Conservation (phyloP, 2,113 vertebrate genomes). For the Cygnus buccinator region DNA sequence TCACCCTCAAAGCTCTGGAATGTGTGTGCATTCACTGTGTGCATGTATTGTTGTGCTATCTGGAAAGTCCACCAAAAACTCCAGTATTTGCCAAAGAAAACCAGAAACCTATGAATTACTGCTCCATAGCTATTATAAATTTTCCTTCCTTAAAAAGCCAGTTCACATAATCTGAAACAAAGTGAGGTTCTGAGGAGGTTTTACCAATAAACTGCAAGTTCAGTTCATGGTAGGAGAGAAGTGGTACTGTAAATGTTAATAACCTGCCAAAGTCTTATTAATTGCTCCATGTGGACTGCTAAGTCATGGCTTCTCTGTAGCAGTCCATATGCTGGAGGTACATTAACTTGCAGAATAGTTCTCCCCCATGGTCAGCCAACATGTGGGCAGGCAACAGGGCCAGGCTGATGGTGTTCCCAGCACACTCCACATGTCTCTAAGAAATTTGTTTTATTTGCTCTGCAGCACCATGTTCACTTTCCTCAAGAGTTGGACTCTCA, state of each 20-base stretch:
- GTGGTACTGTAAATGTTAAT: background rate
- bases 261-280: background rate
- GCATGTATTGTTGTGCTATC: background rate
- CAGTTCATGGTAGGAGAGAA: background rate
- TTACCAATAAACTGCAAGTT: background rate
- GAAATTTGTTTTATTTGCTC: background rate
- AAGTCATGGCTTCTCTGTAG: background rate
- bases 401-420: background rate
- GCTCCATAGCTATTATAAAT: background rate
- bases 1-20: background rate
- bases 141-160: background rate
- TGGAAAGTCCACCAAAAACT: background rate
- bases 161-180: background rate
- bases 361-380: rapidly evolving
- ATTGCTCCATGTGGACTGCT: background rate
- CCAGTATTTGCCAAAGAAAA: background rate
- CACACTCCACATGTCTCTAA: background rate
- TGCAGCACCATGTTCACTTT: background rate
- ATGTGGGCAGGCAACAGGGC: background rate
- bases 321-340: background rate
- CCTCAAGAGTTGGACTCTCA: background rate
- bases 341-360: background rate
- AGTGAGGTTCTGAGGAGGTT: background rate
- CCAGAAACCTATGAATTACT: background rate
- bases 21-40: background rate